Base-by-base conservation (phyloP, 2,888 invertebrate genomes). In the Dermolepida albohirtum region DNA sequence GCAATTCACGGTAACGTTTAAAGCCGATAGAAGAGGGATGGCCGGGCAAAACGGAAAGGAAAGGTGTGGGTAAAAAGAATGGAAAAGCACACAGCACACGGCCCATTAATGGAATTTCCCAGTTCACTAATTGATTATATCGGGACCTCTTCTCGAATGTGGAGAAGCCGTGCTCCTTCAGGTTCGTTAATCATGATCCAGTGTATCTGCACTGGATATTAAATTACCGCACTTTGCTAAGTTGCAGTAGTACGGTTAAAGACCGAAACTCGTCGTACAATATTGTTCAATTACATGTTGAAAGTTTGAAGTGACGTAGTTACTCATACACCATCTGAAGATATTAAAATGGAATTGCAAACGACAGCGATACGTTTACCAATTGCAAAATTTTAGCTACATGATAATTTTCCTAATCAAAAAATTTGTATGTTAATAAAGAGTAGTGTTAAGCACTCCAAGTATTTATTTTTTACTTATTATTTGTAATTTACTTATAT, bases 161-260 rank as follows among this genome's bases (percentile, higher is more conserved):
- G 47, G 27, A 62, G 59, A 62, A 62, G 34, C 59, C 34, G 34
- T 70, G 67, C 67, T 71, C 68, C 71, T 72, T 70, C 64, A 68
- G 70, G 69, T 73, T 71, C 71, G 71, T 71, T 70, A 71, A 73
- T 73, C 73, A 70, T 71, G 57, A 47, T 47, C 65, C 55, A 57
- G 63, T 64, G 70, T 71, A 65, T 47, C 47, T 34, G 47, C 64
- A 27, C 49, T 59, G 64, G 70, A 69, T 69, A 71, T 71, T 70
- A 69, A 67, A 70, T 73, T 71, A 73, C 68, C 39, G 67, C 69
- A 64, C 66, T 70, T 69, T 68, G 66, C 66, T 71, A 67, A 70
- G 59, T 47, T 39, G 34, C 34, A 16, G 47, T 27, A 29, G 66
- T 47, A 16, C 34, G 16, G 47, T 39, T 62, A 14, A 14, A 6